Conservation (phyloP, 1,140 invertebrate genomes). For the Andricus grossulariae region DNA sequence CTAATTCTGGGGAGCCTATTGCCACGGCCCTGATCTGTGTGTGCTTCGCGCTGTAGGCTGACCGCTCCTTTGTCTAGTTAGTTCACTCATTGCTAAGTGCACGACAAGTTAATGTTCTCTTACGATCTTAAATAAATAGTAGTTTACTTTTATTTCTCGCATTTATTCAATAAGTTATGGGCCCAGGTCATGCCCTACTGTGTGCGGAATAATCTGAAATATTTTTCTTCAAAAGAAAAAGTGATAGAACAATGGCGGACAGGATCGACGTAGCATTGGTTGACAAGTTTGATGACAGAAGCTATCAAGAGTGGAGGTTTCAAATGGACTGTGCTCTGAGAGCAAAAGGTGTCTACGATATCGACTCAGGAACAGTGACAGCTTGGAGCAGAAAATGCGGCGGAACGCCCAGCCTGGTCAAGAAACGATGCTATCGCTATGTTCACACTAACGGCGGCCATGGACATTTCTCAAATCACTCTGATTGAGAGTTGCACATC, state of each 20-base stretch:
- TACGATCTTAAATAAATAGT: too few species aligned
- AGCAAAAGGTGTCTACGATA: conserved; percentile 47
- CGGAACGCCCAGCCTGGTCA: conserved; percentile 38
- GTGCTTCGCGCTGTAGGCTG: too few species aligned
- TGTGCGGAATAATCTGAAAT: too few species aligned
- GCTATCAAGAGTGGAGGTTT: conserved; percentile 63
- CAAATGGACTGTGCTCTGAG: conserved; percentile 60
- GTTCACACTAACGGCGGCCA: conserved; percentile 59
- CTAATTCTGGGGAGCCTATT: too few species aligned
- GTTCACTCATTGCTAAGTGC: too few species aligned
- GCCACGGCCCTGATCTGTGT: too few species aligned
- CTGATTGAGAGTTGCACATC: conserved; percentile 59
- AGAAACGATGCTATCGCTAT: conserved; percentile 60
- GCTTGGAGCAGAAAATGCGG: not conserved
- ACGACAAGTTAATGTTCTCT: too few species aligned
- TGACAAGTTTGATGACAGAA: conserved; percentile 56
- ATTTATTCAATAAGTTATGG: too few species aligned
- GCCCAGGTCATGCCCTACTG: too few species aligned
- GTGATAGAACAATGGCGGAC: not conserved
- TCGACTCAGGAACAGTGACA: not conserved
- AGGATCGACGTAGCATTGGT: conserved; percentile 31
- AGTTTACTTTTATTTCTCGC: too few species aligned
- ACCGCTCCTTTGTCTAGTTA: too few species aligned
- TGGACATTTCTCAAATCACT: conserved; percentile 61
- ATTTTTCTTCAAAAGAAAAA: too few species aligned